phyloP scores from a whole-genome alignment of 2,888 invertebrate genomes.

The Monopis laevigella region DNA sequence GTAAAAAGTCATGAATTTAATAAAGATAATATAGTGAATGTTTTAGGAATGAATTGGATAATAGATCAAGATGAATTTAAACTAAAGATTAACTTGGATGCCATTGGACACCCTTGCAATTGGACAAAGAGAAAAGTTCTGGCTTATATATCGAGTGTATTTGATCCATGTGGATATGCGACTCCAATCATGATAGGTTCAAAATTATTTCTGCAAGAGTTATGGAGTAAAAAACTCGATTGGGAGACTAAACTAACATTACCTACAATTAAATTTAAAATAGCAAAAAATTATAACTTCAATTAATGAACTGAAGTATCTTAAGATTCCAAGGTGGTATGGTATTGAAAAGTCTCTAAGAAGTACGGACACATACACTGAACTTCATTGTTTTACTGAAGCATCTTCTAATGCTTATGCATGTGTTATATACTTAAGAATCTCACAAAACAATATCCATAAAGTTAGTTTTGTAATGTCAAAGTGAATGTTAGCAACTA shows the following conservation, averaged over 20 bases:
- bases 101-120: too few relatives aligned
- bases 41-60: too few relatives aligned
- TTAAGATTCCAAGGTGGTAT: background rate
- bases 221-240: conserved; percentile 14
- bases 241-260: conserved; percentile 12
- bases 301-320: background rate
- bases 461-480: background rate
- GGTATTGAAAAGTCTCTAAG: background rate
- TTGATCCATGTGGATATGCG: conserved; percentile 15
- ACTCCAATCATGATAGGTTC: conserved; percentile 10
- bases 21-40: too few relatives aligned
- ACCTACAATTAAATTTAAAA: background rate
- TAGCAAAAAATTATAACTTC: background rate
- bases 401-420: conserved; percentile 15
- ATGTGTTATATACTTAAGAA: conserved; percentile 11
- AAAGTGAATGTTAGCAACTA: background rate
- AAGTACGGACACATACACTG: background rate
- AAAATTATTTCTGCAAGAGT: conserved; percentile 15
- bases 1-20: too few relatives aligned
- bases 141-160: conserved; percentile 11
- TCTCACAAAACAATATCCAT: background rate
- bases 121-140: too few relatives aligned
- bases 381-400: conserved; percentile 16
- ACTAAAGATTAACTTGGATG: background rate
- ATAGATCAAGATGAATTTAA: background rate